Percentiles rank a stretch among this genome's conserved stretches.
Evolutionary conservation across 2,113 vertebrate species (phyloP).

Genomic region (Cebus imitator): DNA sequence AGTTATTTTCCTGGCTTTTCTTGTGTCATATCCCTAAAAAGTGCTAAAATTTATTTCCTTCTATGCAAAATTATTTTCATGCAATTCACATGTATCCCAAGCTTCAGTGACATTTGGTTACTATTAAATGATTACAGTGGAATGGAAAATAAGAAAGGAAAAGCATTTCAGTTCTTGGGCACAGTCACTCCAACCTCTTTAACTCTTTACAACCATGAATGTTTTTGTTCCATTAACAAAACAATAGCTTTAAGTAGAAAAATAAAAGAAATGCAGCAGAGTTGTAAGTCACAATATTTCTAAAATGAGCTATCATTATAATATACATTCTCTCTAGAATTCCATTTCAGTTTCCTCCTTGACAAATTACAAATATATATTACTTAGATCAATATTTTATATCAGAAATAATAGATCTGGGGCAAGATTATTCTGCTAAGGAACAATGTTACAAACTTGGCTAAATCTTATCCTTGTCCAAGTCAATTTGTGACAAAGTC

Average conservation of each 20-base stretch:
- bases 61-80: slow-evolving; percentile 6
- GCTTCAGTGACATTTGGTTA: slow-evolving; percentile 60
- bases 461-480: background rate
- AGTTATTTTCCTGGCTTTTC: background rate
- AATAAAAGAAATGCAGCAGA: background rate
- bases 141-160: slow-evolving; percentile 13
- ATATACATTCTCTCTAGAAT: background rate
- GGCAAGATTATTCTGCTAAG: background rate
- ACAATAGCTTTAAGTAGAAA: background rate
- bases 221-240: slow-evolving; percentile 15
- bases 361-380: background rate
- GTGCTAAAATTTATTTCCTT: background rate
- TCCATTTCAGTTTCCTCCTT: background rate
- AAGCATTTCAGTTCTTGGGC: slow-evolving; percentile 23
- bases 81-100: background rate
- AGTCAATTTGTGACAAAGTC: background rate
- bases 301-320: background rate
- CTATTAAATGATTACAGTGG: slow-evolving; percentile 23
- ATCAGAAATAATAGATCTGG: background rate
- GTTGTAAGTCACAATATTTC: slow-evolving; percentile 8
- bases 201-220: slow-evolving; percentile 10
- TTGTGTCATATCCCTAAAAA: background rate
- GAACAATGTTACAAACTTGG: background rate
- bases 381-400: background rate
- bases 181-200: background rate